Percentiles rank a stretch among this genome's conserved stretches.
Evolutionary conservation across 2,113 vertebrate genomes (phyloP).

Genomic region (Scomber colias): DNA sequence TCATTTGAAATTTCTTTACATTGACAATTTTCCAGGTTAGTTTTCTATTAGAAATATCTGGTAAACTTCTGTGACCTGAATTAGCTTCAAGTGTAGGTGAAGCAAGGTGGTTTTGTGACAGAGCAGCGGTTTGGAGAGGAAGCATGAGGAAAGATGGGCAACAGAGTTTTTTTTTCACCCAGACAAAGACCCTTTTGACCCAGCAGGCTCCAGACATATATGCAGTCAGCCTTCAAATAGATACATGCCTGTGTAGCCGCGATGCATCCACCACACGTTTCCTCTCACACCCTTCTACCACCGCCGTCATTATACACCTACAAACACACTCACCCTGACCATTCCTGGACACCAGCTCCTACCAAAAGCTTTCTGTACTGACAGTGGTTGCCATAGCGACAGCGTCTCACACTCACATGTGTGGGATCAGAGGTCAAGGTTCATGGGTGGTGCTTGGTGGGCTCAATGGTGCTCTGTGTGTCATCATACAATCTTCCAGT

Average conservation of each 20-base stretch:
- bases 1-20: constrained; percentile 30
- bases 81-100: constrained; percentile 48
- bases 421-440: constrained; percentile 77
- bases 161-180: constrained; percentile 40
- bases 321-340: constrained; percentile 48
- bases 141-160: constrained; percentile 60
- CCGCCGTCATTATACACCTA: constrained; percentile 39
- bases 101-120: constrained; percentile 23
- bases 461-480: constrained; percentile 82
- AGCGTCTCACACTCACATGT: constrained; percentile 78
- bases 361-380: constrained; percentile 37
- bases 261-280: constrained; percentile 38
- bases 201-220: constrained; percentile 57
- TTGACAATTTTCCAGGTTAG: constrained; percentile 16
- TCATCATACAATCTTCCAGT: constrained; percentile 68
- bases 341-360: constrained; percentile 27
- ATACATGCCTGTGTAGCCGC: constrained; percentile 30
- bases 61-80: constrained; percentile 26
- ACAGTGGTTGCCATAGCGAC: constrained; percentile 53
- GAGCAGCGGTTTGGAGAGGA: constrained; percentile 30
- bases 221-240: constrained; percentile 49
- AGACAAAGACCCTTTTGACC: constrained; percentile 73
- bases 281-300: constrained; percentile 68
- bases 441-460: constrained; percentile 68
- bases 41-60: constrained; percentile 17